Conservation (phyloP, 2,797 vertebrate species). For the Bufotes viridis region DNA sequence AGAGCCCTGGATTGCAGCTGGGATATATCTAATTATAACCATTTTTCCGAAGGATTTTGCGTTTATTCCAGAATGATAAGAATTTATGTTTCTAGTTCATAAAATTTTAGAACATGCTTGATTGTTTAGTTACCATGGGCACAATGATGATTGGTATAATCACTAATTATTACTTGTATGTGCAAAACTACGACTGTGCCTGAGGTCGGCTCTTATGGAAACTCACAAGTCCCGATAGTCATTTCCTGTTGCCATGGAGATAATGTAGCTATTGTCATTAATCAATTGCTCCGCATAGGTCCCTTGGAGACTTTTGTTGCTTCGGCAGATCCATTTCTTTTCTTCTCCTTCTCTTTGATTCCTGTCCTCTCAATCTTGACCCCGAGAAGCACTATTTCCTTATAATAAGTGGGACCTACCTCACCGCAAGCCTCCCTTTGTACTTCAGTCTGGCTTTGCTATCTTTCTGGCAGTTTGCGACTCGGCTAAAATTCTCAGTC, state of each 20-base stretch:
- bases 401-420: not conserved
- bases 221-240: not conserved
- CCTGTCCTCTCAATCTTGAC: not conserved
- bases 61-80: not conserved
- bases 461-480: not conserved
- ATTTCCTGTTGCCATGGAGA: slow-evolving; percentile 49
- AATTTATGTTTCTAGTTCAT: not conserved
- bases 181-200: not conserved
- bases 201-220: not conserved
- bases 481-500: not conserved
- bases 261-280: slow-evolving; percentile 48
- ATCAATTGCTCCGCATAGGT: slow-evolving; percentile 22
- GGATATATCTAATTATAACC: not conserved
- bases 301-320: slow-evolving; percentile 30
- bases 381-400: not conserved
- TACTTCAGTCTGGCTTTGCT: not conserved
- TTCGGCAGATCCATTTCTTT: not conserved
- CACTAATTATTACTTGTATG: not conserved
- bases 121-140: no score
- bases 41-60: not conserved
- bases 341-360: not conserved
- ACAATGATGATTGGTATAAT: no score
- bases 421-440: not conserved
- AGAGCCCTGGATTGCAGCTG: not conserved
- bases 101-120: no score